Evolutionary conservation across 2,888 invertebrate species (phyloP), one percentile per base, ranked within the genome.

Genomic region (Anticlea derivata): DNA sequence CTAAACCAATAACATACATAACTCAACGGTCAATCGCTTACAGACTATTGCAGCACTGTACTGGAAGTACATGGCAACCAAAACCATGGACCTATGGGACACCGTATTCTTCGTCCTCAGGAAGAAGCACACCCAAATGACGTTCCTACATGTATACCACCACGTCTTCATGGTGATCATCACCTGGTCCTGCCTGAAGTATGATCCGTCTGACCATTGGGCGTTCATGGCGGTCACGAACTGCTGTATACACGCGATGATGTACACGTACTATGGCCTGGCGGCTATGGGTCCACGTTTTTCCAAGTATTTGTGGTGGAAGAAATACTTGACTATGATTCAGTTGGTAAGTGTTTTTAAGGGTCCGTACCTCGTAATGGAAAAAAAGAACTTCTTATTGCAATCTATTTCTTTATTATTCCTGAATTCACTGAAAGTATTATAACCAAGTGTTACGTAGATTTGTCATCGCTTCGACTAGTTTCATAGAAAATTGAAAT

Each of bases 141-240:
- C 96, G 0, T 95, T 96, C 67, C 92, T 97, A 20, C 97, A 97
- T 70, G 94, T 97, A 0, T 96, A 96, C 72, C 97, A 97, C 78
- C 97, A 97, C 72, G 86, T 93, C 0, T 86, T 93, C 55, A 95
- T 94, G 75, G 95, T 94, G 53, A 63, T 94, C 23, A 92, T 94
- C 75, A 92, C 93, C 0, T 96, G 95, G 95, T 92, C 92, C 10
- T 94, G 93, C 50, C 80, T 94, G 26, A 94, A 94, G 76, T 95
- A 93, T 68, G 86, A 94, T 23, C 94, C 95, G 49, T 94, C 94
- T 50, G 94, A 94, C 30, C 95, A 95, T 69, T 94, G 94, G 46
- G 92, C 94, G 0, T 91, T 95, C 58, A 92, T 95, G 59, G 94
- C 94, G 0, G 78, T 93, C 37, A 78, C 94, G 30, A 95, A 96